A percentile compares a stretch with the other conserved stretches of the same genome.
phyloP scores from a whole-genome alignment of 1,140 invertebrate species.

The Trichonephila inaurata region DNA sequence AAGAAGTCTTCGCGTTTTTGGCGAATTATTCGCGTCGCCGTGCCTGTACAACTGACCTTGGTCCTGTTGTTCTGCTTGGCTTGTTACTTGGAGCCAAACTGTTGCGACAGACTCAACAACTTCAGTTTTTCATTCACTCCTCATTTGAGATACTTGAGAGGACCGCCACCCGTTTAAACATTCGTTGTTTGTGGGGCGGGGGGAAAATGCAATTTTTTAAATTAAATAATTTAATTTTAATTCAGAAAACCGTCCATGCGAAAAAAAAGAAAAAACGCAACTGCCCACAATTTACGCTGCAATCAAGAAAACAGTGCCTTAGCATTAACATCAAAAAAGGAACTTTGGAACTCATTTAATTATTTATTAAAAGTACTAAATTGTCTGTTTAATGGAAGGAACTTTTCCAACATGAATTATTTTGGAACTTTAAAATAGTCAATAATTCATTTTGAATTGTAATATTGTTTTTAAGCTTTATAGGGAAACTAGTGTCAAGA shows the following conservation, averaged over 20 bases:
- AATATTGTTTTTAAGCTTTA: too few species aligned
- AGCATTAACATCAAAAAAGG: not conserved
- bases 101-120: slow-evolving; percentile 91
- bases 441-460: too few species aligned
- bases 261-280: too few species aligned
- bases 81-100: slow-evolving; percentile 88
- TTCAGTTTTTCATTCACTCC: slow-evolving; percentile 90
- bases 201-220: not conserved
- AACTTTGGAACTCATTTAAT: too few species aligned
- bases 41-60: slow-evolving; percentile 91
- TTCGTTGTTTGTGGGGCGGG: too few species aligned
- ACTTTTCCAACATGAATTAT: too few species aligned
- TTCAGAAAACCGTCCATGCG: too few species aligned
- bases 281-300: not conserved
- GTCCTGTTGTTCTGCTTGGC: slow-evolving; percentile 90
- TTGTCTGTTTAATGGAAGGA: too few species aligned
- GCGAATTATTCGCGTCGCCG: slow-evolving; percentile 87
- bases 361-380: too few species aligned
- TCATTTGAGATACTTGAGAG: slow-evolving; percentile 90
- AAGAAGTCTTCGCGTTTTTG: slow-evolving; percentile 85
- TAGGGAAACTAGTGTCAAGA: too few species aligned
- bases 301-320: not conserved
- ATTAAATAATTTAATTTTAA: too few species aligned
- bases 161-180: slow-evolving; percentile 88
- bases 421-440: too few species aligned